Conservation (phyloP, 2,113 vertebrate genomes). For the Chloebia gouldiae region DNA sequence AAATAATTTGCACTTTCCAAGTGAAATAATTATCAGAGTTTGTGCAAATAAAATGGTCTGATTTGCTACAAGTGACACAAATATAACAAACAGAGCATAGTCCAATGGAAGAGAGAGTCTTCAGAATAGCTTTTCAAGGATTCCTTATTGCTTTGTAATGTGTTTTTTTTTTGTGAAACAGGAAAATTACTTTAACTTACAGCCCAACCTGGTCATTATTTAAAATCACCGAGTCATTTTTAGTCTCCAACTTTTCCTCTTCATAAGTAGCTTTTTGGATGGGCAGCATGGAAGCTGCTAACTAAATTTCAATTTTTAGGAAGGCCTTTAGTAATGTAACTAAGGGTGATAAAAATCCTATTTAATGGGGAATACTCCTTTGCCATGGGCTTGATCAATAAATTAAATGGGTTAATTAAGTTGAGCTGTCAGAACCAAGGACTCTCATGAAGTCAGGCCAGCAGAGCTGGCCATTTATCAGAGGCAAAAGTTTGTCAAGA, state of each 20-base stretch:
- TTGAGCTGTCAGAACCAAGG: constrained; percentile 63
- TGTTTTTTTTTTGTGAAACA: constrained; percentile 30
- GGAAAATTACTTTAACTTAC: constrained; percentile 37
- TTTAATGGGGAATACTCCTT: constrained; percentile 67
- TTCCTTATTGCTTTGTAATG: constrained; percentile 40
- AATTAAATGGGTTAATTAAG: constrained; percentile 81
- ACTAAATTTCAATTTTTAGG: constrained; percentile 72
- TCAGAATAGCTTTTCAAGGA: constrained; percentile 30
- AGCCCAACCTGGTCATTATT: constrained; percentile 52
- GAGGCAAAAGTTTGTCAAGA: constrained; percentile 34
- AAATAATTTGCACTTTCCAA: background rate
- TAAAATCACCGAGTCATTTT: constrained; percentile 65
- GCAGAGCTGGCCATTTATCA: constrained; percentile 63
- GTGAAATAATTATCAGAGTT: background rate
- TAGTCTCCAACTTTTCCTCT: constrained; percentile 33
- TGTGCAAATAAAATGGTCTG: background rate
- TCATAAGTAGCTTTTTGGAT: constrained; percentile 51
- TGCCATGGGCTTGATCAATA: constrained; percentile 69
- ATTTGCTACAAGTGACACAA: background rate
- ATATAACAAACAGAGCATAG: constrained; percentile 9
- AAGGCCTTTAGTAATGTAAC: constrained; percentile 67
- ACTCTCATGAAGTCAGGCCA: constrained; percentile 56
- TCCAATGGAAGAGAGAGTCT: background rate
- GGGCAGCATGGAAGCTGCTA: constrained; percentile 63
- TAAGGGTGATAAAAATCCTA: constrained; percentile 70